phyloP scores from a whole-genome alignment of 1,140 invertebrate genomes.

The Bacillus rossius region DNA sequence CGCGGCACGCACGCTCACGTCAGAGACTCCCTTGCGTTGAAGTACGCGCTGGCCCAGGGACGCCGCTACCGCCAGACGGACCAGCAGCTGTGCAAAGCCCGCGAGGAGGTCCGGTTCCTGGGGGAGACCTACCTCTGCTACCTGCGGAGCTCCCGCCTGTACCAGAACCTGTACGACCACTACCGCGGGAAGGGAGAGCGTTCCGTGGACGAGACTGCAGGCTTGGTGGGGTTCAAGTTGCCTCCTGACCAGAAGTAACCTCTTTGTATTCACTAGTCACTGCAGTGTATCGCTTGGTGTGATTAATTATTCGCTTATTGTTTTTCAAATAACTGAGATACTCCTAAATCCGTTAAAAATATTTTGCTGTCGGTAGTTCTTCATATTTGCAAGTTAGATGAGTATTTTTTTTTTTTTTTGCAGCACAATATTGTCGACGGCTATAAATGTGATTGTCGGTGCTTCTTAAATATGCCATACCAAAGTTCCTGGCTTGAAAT shows the following conservation, averaged over 20 bases:
- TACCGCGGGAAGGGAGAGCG: slow-evolving; percentile 73
- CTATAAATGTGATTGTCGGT: no score
- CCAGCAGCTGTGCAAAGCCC: slow-evolving; percentile 70
- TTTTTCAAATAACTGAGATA: no score
- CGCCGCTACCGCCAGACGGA: slow-evolving; percentile 68
- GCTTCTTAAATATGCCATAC: no score
- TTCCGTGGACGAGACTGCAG: slow-evolving; percentile 66
- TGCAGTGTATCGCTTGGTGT: not conserved
- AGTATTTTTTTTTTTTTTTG: no score
- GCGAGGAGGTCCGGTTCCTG: slow-evolving; percentile 63
- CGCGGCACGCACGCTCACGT: slow-evolving; percentile 45
- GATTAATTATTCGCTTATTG: no score
- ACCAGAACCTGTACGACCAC: slow-evolving; percentile 60
- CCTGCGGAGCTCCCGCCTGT: slow-evolving; percentile 56
- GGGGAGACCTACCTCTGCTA: slow-evolving; percentile 72
- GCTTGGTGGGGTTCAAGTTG: slow-evolving; percentile 77
- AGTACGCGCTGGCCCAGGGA: slow-evolving; percentile 65
- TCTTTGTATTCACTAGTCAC: not conserved
- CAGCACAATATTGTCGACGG: no score
- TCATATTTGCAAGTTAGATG: no score
- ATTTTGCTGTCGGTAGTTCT: no score
- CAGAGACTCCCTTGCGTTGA: slow-evolving; percentile 51
- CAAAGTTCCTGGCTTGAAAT: no score
- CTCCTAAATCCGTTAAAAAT: no score
- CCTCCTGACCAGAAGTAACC: slow-evolving; percentile 57